Base-by-base conservation (phyloP, 2,113 vertebrate genomes). In the Chelonoidis abingdonii region DNA sequence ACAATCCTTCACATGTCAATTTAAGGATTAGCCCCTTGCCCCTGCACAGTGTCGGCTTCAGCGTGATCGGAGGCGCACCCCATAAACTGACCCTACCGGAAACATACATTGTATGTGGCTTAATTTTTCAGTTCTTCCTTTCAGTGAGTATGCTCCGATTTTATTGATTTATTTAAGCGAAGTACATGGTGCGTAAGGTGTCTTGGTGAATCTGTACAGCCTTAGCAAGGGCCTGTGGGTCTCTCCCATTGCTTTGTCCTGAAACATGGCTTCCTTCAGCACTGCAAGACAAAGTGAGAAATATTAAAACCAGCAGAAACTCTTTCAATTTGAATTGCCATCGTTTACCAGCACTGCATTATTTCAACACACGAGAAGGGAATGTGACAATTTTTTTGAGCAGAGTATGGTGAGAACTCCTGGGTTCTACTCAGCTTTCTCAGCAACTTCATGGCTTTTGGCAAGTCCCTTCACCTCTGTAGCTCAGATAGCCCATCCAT, bases 141-240 rank as follows among this genome's bases (percentile, higher is more conserved):
- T 96, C 89, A 25, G 94, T 89, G 97, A 97, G 97, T 86, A 96
- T 83, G 92, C 95, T 96, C 96, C 94, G 90, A 49, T 88, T 97
- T 94, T 95, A 87, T 54, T 89, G 24, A 54, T 82, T 49, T 93
- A 98, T 97, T 99, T 98, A 99, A 98, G 99, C 99, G 97, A 99
- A 99, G 99, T 99, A 99, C 99, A 99, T 99, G 98, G 99, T 99
- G 99, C 99, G 99, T 99, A 99, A 99, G 98, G 99, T 99, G 98
- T 99, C 99, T 94, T 99, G 99, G 99, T 99, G 99, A 98, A 99
- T 99, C 97, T 99, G 99, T 97, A 99, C 99, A 89, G 99, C 99
- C 99, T 99, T 99, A 97, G 99, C 99, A 92, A 99, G 99, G 90
- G 99, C 99, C 98, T 99, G 99, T 24, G 99, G 99, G 97, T 99